Evolutionary conservation across 1,140 invertebrate genomes (phyloP).

Genomic region (Ooceraea biroi): DNA sequence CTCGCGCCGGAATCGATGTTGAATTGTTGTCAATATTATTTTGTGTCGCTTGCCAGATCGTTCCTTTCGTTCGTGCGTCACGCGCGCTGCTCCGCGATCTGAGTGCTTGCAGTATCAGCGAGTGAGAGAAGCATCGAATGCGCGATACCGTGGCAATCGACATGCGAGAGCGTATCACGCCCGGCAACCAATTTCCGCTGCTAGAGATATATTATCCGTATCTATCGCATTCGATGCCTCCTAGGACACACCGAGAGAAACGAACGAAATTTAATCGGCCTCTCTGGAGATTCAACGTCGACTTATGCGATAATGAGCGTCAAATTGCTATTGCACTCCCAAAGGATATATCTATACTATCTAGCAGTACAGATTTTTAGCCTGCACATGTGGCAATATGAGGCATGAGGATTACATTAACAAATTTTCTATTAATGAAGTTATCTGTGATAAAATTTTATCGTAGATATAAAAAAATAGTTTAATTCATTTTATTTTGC

Average conservation of each 20-base stretch:
- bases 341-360: constrained; percentile 7
- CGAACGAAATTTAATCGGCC: constrained; percentile 56
- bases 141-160: constrained; percentile 10
- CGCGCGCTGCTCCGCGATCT: neutral
- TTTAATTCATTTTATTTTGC: too few relatives aligned
- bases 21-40: constrained; percentile 33
- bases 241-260: constrained; percentile 12
- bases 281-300: constrained; percentile 53
- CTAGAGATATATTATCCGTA: constrained; percentile 45
- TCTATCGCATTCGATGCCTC: constrained; percentile 31
- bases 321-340: constrained; percentile 53
- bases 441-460: neutral
- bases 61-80: constrained; percentile 20
- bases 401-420: constrained; percentile 2
- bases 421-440: neutral
- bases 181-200: neutral
- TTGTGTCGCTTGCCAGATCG: constrained; percentile 20
- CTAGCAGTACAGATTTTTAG: neutral
- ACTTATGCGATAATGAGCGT: constrained; percentile 64
- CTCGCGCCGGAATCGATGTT: neutral
- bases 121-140: constrained; percentile 18
- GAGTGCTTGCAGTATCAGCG: constrained; percentile 6
- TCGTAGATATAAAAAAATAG: neutral
- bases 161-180: neutral
- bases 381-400: neutral